These are phyloP conservation scores for Acleris cristana DNA, from an alignment of 2,888 invertebrate species.

Conservation along the genomic window DNA sequence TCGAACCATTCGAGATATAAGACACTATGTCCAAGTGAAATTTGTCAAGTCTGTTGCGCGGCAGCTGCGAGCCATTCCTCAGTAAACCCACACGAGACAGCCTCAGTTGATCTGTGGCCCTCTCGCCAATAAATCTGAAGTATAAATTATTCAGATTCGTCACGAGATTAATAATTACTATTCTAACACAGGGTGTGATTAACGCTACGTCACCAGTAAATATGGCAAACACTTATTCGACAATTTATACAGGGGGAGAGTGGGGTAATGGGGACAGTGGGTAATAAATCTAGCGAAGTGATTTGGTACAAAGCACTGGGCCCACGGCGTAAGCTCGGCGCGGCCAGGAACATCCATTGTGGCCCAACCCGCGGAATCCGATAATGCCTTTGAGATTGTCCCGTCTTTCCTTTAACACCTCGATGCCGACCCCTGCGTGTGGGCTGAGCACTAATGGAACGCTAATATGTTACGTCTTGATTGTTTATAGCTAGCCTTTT, in stretches of 20 bases:
- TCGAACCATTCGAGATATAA: neutral
- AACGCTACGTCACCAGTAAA: slow-evolving; percentile 81
- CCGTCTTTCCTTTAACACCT: slow-evolving; percentile 79
- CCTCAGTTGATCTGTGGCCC: slow-evolving; percentile 58
- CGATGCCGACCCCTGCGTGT: slow-evolving; percentile 49
- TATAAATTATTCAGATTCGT: slow-evolving; percentile 80
- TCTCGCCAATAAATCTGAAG: slow-evolving; percentile 68
- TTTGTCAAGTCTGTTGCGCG: slow-evolving; percentile 24
- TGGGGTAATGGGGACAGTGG: slow-evolving; percentile 72
- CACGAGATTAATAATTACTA: slow-evolving; percentile 80
- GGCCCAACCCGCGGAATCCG: slow-evolving; percentile 78
- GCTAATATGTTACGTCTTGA: slow-evolving; percentile 25
- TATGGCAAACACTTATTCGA: slow-evolving; percentile 82
- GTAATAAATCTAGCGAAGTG: slow-evolving; percentile 81
- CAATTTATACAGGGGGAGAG: slow-evolving; percentile 77
- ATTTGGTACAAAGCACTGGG: slow-evolving; percentile 82
- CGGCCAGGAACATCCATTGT: slow-evolving; percentile 79
- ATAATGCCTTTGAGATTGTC: slow-evolving; percentile 81
- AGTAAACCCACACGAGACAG: slow-evolving; percentile 54
- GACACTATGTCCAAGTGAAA: slow-evolving; percentile 23
- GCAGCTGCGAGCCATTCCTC: slow-evolving; percentile 40
- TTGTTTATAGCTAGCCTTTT: neutral
- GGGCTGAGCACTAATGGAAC: slow-evolving; percentile 22
- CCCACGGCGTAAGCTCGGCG: slow-evolving; percentile 74
- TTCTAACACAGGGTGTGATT: slow-evolving; percentile 74